A percentile compares a stretch with the other conserved stretches of the same genome.
phyloP scores from a whole-genome alignment of 2,113 vertebrate species.

The Ictalurus punctatus region DNA sequence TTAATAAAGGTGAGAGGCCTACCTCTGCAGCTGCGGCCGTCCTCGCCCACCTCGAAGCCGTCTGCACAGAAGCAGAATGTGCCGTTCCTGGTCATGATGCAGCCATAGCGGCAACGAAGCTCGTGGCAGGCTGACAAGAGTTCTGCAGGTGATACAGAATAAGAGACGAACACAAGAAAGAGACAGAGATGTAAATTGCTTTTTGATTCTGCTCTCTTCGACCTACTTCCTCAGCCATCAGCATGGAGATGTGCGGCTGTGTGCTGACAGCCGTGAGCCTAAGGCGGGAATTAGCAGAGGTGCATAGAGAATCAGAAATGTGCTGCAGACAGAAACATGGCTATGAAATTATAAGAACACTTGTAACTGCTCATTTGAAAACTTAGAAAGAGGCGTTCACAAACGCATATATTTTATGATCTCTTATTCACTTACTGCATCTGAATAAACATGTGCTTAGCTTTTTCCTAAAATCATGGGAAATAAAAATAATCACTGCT shows the following conservation, averaged over 20 bases:
- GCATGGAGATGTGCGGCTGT: conserved; percentile 19
- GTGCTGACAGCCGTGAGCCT: conserved; percentile 37
- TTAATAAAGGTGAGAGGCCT: conserved; percentile 20
- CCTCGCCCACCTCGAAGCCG: conserved; percentile 83
- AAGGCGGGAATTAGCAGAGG: conserved; percentile 49
- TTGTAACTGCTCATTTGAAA: conserved; percentile 44
- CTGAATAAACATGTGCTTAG: neutral
- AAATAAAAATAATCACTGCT: neutral
- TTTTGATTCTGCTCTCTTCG: conserved; percentile 50
- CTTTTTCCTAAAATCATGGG: neutral
- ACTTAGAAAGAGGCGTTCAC: conserved; percentile 20
- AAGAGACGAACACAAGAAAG: conserved; percentile 14
- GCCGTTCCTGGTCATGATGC: conserved; percentile 85
- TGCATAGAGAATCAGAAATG: conserved; percentile 41
- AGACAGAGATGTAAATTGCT: conserved; percentile 52
- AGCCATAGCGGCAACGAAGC: conserved; percentile 86
- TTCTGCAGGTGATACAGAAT: conserved; percentile 70
- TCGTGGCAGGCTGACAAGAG: conserved; percentile 86
- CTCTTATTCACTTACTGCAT: neutral
- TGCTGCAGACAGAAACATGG: conserved; percentile 35
- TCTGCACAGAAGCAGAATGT: conserved; percentile 89
- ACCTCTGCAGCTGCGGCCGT: conserved; percentile 90
- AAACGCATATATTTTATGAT: neutral
- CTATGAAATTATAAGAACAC: conserved; percentile 23
- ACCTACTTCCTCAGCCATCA: conserved; percentile 44